Base-by-base conservation (phyloP, 2,797 vertebrate genomes). In the Gadopsis bispinosus region DNA sequence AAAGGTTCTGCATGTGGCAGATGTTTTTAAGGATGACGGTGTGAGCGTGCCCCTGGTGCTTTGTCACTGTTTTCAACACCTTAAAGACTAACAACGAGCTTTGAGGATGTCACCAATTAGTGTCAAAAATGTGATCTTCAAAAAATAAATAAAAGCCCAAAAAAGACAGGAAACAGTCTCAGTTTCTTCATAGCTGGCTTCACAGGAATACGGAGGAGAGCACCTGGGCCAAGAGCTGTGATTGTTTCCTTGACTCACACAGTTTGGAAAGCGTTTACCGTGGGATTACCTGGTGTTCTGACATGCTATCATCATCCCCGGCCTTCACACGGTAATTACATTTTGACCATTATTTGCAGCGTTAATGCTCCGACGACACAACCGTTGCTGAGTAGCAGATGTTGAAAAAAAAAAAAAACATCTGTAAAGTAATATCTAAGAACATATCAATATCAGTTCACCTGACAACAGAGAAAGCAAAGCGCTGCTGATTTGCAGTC, bases 211-310 rank as follows among this genome's bases (percentile, higher is more conserved):
- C 39, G 69, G 51, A 79, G 43, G 19, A 6, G 58, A 85, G 53
- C 63, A 84, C 73, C 78, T 83, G 65, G 45, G 73, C 75, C 70
- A 74, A 81, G 73, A 87, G 72, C 56, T 75, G 54, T 67, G 84
- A 91, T 91, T 87, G 80, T 78, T 85, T 83, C 75, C 83, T 84
- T 85, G 75, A 83, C 81, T 72, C 50, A 3, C 56, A 35, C 59
- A 13, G 51, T 81, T 81, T 82, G 81, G 80, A 89, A 81, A 81
- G 71, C 79, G 75, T 81, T 74, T 58, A 74, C 73, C 2, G 35
- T 80, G 48, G 79, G 71, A 84, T 86, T 74, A 56, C 78, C 17
- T 41, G 33, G 48, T 48, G 67, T 69, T 83, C 75, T 73, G 60
- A 89, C 83, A 84, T 73, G 69, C 80, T 77, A 84, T 92, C 87